Percentiles rank a stretch among this genome's conserved stretches.
These are phyloP conservation scores for Pseudomyrmex cubaensis DNA, from an alignment of 1,140 invertebrate species.

Conservation along the genomic window DNA sequence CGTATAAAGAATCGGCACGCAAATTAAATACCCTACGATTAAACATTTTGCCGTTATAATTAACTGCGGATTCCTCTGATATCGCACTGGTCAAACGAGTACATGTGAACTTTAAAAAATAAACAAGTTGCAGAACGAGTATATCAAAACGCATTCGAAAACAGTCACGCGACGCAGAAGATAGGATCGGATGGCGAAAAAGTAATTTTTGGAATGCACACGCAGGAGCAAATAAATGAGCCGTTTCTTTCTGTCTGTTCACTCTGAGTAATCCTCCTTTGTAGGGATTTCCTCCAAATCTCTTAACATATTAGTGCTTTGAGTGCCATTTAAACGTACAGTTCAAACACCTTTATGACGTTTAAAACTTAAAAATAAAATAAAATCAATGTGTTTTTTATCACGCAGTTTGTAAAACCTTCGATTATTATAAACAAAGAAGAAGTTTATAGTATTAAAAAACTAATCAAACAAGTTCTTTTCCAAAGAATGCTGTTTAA, in stretches of 20 bases:
- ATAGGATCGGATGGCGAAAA: background rate
- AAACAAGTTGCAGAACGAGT: slow-evolving; percentile 26
- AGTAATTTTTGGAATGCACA: slow-evolving; percentile 6
- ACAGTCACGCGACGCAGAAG: background rate
- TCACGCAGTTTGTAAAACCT: too few relatives aligned
- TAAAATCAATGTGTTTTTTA: background rate
- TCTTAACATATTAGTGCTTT: background rate
- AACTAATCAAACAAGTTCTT: too few relatives aligned
- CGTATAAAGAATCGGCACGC: slow-evolving; percentile 11
- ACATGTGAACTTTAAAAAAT: slow-evolving; percentile 30
- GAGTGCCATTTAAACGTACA: background rate
- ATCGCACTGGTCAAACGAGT: slow-evolving; percentile 36
- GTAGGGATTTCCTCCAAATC: background rate
- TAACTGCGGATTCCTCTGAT: slow-evolving; percentile 31
- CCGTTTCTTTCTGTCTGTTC: background rate
- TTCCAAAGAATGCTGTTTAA: background rate
- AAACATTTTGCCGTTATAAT: slow-evolving; percentile 22
- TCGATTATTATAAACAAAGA: too few relatives aligned
- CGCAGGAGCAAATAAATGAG: background rate
- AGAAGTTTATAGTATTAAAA: too few relatives aligned
- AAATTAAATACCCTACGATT: slow-evolving; percentile 16
- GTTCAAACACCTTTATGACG: background rate
- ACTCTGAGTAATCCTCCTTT: background rate
- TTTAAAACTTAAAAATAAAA: background rate
- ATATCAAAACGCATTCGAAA: background rate